phyloP scores from a whole-genome alignment of 1,140 invertebrate genomes.

The Dendroctonus ponderosae region DNA sequence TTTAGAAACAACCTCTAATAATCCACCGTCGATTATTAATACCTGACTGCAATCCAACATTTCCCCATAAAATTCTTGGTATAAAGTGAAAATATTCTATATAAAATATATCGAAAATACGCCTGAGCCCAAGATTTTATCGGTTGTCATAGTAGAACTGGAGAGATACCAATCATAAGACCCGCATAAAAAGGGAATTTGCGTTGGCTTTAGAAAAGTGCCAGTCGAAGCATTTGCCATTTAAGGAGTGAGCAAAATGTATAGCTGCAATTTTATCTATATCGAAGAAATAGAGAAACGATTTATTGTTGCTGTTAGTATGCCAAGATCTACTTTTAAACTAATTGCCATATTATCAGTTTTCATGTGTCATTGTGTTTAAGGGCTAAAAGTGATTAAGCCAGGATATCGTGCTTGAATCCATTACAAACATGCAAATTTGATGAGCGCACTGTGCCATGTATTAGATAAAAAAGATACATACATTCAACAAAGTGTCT shows the following conservation, averaged over 20 bases:
- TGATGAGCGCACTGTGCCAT: slow-evolving; percentile 3
- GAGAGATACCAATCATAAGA: slow-evolving; percentile 9
- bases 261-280: slow-evolving; percentile 9
- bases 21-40: no score
- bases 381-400: no score
- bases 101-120: no score
- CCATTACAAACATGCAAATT: slow-evolving; percentile 15
- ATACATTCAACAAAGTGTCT: slow-evolving; percentile 15
- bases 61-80: no score
- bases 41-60: no score
- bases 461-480: slow-evolving; percentile 16
- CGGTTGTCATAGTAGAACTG: slow-evolving; percentile 10
- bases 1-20: no score
- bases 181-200: slow-evolving; percentile 16
- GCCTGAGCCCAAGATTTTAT: neutral
- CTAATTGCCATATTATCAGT: no score
- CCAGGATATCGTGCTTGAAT: slow-evolving; percentile 4
- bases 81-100: no score
- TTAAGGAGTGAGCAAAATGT: slow-evolving; percentile 11
- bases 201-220: slow-evolving; percentile 13
- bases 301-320: no score
- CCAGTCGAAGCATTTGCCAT: slow-evolving; percentile 8
- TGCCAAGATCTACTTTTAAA: no score
- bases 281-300: neutral
- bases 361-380: no score